Percentiles rank a stretch among this genome's conserved stretches.
These are phyloP conservation scores for Alaudala cheleensis DNA, from an alignment of 2,113 vertebrate species.

Conservation along the genomic window DNA sequence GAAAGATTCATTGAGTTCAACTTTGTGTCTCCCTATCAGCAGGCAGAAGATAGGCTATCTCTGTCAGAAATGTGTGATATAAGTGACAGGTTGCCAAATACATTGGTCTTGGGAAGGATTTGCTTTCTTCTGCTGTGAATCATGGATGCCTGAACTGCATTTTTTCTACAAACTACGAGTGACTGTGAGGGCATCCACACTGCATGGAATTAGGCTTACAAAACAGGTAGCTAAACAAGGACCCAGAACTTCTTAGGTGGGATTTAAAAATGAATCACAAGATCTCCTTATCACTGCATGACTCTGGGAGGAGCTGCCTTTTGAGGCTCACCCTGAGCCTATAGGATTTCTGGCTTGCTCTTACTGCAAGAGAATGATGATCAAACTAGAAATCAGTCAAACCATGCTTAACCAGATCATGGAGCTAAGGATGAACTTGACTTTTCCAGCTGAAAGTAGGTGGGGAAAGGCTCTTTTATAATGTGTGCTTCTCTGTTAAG, in stretches of 20 bases:
- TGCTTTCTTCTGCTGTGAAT: conserved; percentile 14
- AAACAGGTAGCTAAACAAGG: neutral
- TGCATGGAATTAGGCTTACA: neutral
- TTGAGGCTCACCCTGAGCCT: neutral
- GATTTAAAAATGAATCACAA: neutral
- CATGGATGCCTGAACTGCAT: neutral
- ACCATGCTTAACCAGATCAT: neutral
- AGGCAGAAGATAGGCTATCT: conserved; percentile 44
- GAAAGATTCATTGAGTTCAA: conserved; percentile 43
- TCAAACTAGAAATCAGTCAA: neutral
- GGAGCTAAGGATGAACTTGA: neutral
- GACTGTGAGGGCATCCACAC: neutral
- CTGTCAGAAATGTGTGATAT: conserved; percentile 27
- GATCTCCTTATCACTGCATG: neutral
- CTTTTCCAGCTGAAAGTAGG: neutral
- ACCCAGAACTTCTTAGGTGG: neutral
- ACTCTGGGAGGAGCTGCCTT: neutral
- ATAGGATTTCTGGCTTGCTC: neutral
- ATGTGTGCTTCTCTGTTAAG: neutral
- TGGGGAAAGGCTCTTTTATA: neutral
- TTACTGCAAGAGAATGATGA: neutral
- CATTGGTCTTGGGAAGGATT: neutral
- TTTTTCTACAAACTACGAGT: neutral
- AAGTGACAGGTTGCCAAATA: conserved; percentile 53
- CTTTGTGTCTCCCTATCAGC: conserved; percentile 33